Evolutionary conservation across 92 coral and sea anemone genomes (phyloP), one percentile per base, ranked within the genome.

Genomic region (Umimayanthus kanabou): DNA sequence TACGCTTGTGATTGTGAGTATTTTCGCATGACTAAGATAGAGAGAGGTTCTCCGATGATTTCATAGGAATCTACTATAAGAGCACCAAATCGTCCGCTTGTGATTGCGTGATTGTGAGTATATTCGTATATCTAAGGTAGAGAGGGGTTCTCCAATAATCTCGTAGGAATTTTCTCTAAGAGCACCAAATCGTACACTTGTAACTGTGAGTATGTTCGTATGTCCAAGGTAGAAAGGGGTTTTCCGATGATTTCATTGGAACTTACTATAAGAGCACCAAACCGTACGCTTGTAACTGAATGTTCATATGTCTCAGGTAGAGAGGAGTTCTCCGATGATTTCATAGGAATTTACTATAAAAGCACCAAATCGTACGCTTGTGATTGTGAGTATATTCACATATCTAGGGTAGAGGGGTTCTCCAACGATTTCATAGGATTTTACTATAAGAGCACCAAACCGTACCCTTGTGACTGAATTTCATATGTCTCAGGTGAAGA

Each of bases 21-120:
- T 28, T 37, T 15, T 66, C 2, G 10, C 5, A 20, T n/a, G 22
- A 39, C 78, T 40, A 18, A 0, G 22, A 13, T 30, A 30, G 25
- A 4, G 43, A 73, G 26, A 9, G 15, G 69, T 61, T 53, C 58
- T 1, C 14, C 14, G 11, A 13, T 76, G 75, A 75, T 50, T 86
- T 95, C 49, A 30, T 23, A 49, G 98, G 98, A 55, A 93, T 73
- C 28, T 93, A 91, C 82, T 85, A 28, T 61, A 61, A 88, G 64
- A 91, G 93, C 10, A 85, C 92, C 14, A 85, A 49, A 73, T 93
- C 98, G 9, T 93, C 93, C 40, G 98, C 91, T 49, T 95, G 98
- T 66, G 84, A 86, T n/a, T 93, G 98, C 93, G 98, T 66, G 84
- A 86, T n/a, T 93, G 98, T 95, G 80, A 95, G 98, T 95, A 80